Evolutionary conservation across 2,113 vertebrate species (phyloP).

Genomic region (Corvus hawaiiensis): DNA sequence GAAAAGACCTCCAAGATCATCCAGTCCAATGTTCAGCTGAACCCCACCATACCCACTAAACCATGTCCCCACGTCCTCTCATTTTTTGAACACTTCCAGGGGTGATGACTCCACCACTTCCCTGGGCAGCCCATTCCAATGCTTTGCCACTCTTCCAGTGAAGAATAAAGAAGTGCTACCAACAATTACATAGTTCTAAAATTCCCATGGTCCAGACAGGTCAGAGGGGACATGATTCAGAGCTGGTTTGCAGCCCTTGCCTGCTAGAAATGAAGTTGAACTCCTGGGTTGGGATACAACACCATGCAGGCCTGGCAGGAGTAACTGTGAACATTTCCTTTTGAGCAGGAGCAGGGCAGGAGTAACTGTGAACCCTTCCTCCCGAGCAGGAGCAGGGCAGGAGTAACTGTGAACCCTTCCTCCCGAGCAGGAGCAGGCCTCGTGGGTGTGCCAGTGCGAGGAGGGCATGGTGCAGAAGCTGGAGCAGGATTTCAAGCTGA

Average conservation of each 20-base stretch:
- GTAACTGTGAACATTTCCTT: background rate
- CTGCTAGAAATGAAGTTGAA: background rate
- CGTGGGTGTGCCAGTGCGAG: conserved; percentile 98
- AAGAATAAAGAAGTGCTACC: background rate
- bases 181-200: background rate
- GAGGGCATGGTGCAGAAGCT: conserved; percentile 92
- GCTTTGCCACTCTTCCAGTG: background rate
- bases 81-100: background rate
- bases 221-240: background rate
- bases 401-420: background rate
- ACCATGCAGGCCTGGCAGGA: background rate
- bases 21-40: background rate
- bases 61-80: accelerated
- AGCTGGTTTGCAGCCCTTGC: background rate
- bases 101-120: background rate
- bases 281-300: background rate
- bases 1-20: background rate
- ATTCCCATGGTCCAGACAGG: background rate
- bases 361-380: background rate
- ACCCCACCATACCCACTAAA: background rate
- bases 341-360: conserved; percentile 76
- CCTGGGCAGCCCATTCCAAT: background rate
- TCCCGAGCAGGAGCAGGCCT: conserved; percentile 88
- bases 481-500: conserved; percentile 97
- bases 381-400: background rate